Evolutionary conservation across 23 tunicate genomes (phyloP).

Genomic region (Styela clava): DNA sequence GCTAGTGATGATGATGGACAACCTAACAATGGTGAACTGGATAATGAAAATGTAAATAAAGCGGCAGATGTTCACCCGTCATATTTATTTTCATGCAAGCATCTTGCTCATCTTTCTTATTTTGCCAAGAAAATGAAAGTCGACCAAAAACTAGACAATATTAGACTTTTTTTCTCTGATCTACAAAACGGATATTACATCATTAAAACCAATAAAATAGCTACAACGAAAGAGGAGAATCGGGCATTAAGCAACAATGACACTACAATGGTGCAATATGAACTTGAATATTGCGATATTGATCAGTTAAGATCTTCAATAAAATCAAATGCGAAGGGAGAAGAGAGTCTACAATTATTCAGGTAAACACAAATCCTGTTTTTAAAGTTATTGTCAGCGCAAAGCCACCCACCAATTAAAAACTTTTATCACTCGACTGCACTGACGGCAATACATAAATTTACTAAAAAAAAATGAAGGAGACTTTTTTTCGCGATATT

Average conservation of each 20-base stretch:
- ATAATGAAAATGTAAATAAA: neutral
- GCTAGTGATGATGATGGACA: neutral
- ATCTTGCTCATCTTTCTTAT: neutral
- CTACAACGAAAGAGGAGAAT: too few relatives aligned
- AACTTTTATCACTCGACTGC: too few relatives aligned
- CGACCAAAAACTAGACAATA: too few relatives aligned
- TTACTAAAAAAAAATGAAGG: too few relatives aligned
- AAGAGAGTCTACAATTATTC: neutral
- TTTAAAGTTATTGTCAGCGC: too few relatives aligned
- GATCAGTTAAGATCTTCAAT: neutral
- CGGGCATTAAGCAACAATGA: neutral
- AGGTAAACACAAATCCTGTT: too few relatives aligned
- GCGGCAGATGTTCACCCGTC: slow-evolving; percentile 4
- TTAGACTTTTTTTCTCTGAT: too few relatives aligned
- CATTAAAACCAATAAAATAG: neutral
- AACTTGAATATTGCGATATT: neutral
- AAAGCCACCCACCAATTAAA: too few relatives aligned
- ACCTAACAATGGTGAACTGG: neutral
- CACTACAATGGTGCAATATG: neutral
- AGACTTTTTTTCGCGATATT: too few relatives aligned
- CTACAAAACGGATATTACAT: neutral
- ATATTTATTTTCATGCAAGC: slow-evolving; percentile 1
- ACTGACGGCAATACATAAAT: too few relatives aligned
- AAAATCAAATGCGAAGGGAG: neutral
- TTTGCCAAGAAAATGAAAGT: neutral